Conservation (phyloP, 2,113 vertebrate genomes). For the Sinocyclocheilus maitianheensis region DNA sequence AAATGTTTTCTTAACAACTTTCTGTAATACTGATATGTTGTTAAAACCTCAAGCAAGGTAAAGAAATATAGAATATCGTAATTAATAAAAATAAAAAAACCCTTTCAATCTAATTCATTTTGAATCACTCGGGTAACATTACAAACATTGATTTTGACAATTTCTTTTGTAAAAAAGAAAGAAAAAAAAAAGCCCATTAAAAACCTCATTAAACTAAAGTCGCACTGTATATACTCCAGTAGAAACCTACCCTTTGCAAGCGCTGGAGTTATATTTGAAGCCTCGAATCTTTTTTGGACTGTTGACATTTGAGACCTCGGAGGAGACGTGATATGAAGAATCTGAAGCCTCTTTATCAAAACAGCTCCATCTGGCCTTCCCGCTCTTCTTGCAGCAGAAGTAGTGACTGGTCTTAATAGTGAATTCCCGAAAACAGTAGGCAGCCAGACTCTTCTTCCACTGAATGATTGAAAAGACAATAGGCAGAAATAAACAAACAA, state of each 20-base stretch:
- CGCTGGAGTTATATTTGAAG: constrained; percentile 66
- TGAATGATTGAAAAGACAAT: constrained; percentile 51
- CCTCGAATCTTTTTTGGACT: background rate
- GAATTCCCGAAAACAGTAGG: constrained; percentile 67
- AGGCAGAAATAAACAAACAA: background rate
- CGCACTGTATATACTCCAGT: too few relatives aligned
- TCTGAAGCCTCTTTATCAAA: constrained; percentile 64
- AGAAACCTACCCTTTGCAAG: constrained; percentile 56
- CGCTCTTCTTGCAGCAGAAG: constrained; percentile 62
- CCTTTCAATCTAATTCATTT: background rate
- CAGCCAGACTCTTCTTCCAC: constrained; percentile 68
- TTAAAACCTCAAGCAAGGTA: too few relatives aligned
- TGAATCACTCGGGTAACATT: background rate
- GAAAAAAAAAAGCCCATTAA: background rate
- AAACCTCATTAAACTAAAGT: background rate
- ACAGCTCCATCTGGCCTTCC: constrained; percentile 54
- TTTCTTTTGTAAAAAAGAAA: background rate
- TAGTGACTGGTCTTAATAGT: constrained; percentile 66
- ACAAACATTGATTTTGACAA: too few relatives aligned
- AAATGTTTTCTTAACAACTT: background rate
- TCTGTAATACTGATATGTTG: background rate
- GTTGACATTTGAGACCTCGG: background rate
- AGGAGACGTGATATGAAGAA: constrained; percentile 61
- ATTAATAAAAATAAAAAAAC: background rate
- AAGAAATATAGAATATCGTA: background rate